A percentile compares a stretch with the other conserved stretches of the same genome.
Conservation (phyloP, 2,113 vertebrate genomes). For the Pterocles gutturalis region DNA sequence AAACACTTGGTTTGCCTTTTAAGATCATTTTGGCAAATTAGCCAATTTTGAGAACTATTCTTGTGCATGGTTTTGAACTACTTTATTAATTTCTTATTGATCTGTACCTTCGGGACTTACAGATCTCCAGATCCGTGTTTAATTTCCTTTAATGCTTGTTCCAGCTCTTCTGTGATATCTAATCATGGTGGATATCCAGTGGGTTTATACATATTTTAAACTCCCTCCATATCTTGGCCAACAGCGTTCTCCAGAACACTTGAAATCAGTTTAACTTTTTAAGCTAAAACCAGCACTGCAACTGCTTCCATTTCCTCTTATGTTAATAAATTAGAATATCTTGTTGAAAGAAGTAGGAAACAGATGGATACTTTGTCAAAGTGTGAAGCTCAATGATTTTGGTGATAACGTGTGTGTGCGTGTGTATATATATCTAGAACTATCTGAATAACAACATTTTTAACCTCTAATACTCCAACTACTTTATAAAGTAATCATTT, state of each 20-base stretch:
- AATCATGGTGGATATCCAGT: background rate
- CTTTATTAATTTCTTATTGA: background rate
- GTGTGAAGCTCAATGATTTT: background rate
- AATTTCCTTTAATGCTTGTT: background rate
- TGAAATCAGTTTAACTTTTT: background rate
- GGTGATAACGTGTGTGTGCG: background rate
- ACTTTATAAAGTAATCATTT: background rate
- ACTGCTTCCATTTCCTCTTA: background rate
- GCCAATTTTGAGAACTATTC: background rate
- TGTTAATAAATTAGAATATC: background rate
- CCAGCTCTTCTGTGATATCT: background rate
- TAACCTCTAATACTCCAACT: background rate
- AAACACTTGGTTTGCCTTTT: background rate
- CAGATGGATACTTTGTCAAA: conserved; percentile 14
- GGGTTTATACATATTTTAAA: background rate
- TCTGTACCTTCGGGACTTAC: background rate
- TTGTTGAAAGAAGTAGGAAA: background rate
- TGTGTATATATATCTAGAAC: background rate
- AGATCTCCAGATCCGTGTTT: background rate
- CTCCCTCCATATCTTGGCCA: background rate
- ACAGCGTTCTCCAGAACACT: background rate
- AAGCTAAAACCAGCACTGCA: background rate
- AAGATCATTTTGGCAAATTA: background rate
- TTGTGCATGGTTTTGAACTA: background rate
- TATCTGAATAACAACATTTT: background rate